Conservation (phyloP, 2,797 vertebrate genomes). For the Parauchenoglanis punctatus region DNA sequence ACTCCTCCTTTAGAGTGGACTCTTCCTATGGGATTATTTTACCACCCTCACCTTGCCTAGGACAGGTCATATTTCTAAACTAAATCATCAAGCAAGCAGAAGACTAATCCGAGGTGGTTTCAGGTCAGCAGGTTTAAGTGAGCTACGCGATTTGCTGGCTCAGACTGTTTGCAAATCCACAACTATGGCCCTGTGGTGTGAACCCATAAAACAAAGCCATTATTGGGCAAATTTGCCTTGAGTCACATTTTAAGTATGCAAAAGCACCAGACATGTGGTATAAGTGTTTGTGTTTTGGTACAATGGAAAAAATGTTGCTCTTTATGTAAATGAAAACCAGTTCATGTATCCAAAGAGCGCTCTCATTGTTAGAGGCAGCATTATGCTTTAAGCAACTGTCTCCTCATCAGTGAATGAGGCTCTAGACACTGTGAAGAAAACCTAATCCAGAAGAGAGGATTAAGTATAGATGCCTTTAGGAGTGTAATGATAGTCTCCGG, state of each 20-base stretch:
- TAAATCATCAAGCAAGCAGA: slow-evolving; percentile 23
- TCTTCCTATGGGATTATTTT: not conserved
- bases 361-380: not conserved
- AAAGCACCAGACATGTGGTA: not conserved
- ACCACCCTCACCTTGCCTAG: slow-evolving; percentile 1
- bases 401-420: not conserved
- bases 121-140: slow-evolving; percentile 27
- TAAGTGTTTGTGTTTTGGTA: slow-evolving; percentile 12
- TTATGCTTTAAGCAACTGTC: not conserved
- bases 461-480: not conserved
- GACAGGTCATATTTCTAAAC: slow-evolving; percentile 21
- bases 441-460: not conserved
- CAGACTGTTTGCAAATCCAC: slow-evolving; percentile 28
- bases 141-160: slow-evolving; percentile 20
- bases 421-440: not conserved
- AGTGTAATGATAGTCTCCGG: too few relatives aligned
- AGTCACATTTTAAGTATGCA: slow-evolving; percentile 23
- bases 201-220: slow-evolving; percentile 24
- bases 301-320: not conserved
- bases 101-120: slow-evolving; percentile 11
- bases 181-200: slow-evolving; percentile 32
- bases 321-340: slow-evolving; percentile 9
- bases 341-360: slow-evolving; percentile 1
- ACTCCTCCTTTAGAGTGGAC: not conserved
- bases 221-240: slow-evolving; percentile 21